Conservation (phyloP, 1,140 invertebrate species). For the Pseudomyrmex gracilis region DNA sequence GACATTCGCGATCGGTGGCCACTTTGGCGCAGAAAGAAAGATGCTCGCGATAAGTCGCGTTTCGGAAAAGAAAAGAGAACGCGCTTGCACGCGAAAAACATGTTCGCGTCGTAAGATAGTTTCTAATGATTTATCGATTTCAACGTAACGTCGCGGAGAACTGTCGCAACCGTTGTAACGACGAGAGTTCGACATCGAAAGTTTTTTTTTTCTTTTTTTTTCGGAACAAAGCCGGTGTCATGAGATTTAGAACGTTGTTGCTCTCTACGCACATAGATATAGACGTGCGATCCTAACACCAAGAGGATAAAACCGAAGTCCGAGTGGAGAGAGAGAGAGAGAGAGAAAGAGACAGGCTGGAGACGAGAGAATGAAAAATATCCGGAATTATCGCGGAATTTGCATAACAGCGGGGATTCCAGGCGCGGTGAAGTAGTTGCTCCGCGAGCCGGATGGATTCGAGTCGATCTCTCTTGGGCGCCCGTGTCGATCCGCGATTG, state of each 20-base stretch:
- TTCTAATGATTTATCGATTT: too few relatives aligned
- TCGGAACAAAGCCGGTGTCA: neutral
- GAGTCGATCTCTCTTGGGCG: slow-evolving; percentile 32
- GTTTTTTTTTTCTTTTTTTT: neutral
- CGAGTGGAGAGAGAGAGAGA: neutral
- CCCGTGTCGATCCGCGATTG: slow-evolving; percentile 42
- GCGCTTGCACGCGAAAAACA: too few relatives aligned
- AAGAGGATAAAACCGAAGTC: slow-evolving; percentile 10
- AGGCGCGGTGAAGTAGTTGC: neutral
- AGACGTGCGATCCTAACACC: neutral
- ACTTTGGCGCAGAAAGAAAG: too few relatives aligned
- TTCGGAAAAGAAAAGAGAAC: too few relatives aligned
- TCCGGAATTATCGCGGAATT: slow-evolving; percentile 53
- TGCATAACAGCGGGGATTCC: slow-evolving; percentile 49
- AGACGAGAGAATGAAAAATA: slow-evolving; percentile 17
- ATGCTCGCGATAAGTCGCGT: too few relatives aligned
- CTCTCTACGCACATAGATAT: too few relatives aligned
- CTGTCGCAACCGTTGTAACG: too few relatives aligned
- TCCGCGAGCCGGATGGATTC: neutral
- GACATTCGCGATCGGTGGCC: too few relatives aligned
- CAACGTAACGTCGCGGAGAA: too few relatives aligned
- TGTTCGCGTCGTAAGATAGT: too few relatives aligned
- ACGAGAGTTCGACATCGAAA: neutral
- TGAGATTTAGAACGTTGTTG: neutral
- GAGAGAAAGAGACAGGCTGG: neutral